phyloP scores from a whole-genome alignment of 2,113 vertebrate species.

The Zosterops japonicus region DNA sequence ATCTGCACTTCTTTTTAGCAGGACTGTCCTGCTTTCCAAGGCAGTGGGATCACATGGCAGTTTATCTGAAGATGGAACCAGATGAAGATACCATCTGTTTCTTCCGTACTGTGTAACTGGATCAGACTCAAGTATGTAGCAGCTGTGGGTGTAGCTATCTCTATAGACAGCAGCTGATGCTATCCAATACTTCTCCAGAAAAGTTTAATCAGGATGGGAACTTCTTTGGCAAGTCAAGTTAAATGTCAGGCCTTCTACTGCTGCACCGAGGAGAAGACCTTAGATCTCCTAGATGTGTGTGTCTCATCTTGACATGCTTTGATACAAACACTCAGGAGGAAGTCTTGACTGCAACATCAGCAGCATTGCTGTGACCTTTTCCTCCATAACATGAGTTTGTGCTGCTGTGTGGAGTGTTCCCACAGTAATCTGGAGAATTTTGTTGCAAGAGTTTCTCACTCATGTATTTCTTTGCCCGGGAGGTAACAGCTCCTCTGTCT shows the following conservation, averaged over 20 bases:
- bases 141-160: background rate
- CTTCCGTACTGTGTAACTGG: conserved; percentile 23
- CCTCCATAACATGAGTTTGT: background rate
- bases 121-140: conserved; percentile 42
- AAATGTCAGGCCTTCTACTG: background rate
- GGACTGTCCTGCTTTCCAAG: background rate
- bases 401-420: background rate
- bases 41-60: background rate
- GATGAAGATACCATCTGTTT: conserved; percentile 59
- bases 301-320: background rate
- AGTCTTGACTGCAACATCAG: background rate
- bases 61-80: conserved; percentile 20
- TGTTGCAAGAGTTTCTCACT: background rate
- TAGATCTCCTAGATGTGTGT: background rate
- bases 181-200: background rate
- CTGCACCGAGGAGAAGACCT: background rate
- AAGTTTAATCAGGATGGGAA: background rate
- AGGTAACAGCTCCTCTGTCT: background rate
- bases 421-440: background rate
- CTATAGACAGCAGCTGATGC: conserved; percentile 9
- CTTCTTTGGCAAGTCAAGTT: background rate
- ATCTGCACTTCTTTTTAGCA: background rate
- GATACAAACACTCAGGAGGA: accelerated
- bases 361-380: background rate
- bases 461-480: background rate